Conservation (phyloP, 2,888 invertebrate genomes). For the Lasius fuliginosus region DNA sequence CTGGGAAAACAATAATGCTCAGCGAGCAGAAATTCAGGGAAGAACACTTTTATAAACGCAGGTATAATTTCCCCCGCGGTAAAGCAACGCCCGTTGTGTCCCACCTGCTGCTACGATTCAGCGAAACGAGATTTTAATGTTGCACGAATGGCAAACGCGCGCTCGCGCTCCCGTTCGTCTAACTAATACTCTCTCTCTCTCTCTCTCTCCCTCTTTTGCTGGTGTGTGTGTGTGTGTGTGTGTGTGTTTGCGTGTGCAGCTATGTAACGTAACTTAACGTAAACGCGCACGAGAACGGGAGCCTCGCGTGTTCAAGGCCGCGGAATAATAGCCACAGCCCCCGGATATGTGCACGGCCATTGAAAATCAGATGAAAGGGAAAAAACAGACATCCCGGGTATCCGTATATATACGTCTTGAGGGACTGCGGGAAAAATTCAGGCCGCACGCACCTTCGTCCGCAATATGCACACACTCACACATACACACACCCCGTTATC, state of each 20-base stretch:
- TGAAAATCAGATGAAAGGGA: slow-evolving; percentile 57
- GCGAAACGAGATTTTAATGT: slow-evolving; percentile 57
- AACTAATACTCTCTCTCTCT: not conserved
- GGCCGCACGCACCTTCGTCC: not conserved
- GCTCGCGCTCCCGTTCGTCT: slow-evolving; percentile 1
- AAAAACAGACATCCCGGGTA: slow-evolving; percentile 45
- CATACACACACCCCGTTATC: slow-evolving; percentile 2
- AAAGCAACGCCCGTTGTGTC: slow-evolving; percentile 40
- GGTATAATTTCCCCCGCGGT: slow-evolving; percentile 48
- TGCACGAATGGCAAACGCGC: slow-evolving; percentile 44
- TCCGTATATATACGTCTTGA: slow-evolving; percentile 38
- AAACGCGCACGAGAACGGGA: slow-evolving; percentile 20
- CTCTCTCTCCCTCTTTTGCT: not conserved
- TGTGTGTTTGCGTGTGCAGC: not conserved
- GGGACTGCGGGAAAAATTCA: slow-evolving; percentile 48
- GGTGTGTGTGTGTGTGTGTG: not conserved
- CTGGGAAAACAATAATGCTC: slow-evolving; percentile 50
- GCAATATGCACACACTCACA: not conserved
- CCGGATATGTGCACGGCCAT: slow-evolving; percentile 52
- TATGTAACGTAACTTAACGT: slow-evolving; percentile 5
- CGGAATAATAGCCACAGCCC: slow-evolving; percentile 49
- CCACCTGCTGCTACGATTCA: slow-evolving; percentile 47
- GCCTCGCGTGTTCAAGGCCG: slow-evolving; percentile 54
- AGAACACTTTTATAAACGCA: slow-evolving; percentile 46
- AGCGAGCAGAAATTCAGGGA: slow-evolving; percentile 46